Evolutionary conservation across 2,888 invertebrate genomes (phyloP), one percentile per base, ranked within the genome.

Genomic region (Belgica antarctica): DNA sequence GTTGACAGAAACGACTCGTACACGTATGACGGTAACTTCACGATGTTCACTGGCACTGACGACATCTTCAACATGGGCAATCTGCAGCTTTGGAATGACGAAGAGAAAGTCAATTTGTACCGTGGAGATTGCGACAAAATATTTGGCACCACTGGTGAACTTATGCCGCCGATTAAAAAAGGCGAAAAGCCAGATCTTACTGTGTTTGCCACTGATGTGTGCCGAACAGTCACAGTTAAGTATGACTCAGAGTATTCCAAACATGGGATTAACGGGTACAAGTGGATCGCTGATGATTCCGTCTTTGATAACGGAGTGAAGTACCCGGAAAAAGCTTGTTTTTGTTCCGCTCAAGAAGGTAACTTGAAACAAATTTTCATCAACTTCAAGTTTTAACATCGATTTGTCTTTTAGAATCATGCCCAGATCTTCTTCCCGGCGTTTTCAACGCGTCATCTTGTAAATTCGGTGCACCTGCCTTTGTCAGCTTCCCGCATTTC

Each of bases 401-500:
- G 75, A 82, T 0, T 80, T 4, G n/a, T 25, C n/a, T n/a, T n/a
- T n/a, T n/a, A n/a, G 76, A 75, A 31, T 15, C 28, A 8, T 86
- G 86, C 74, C 76, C 84, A 24, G 79, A 79, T 72, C 76, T 78
- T 46, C 80, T 79, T 0, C 12, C 81, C 25, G 92, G 92, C 4
- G 84, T 87, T 0, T 82, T 90, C 7, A 87, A 90, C 76, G 87
- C 92, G 73, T 88, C 89, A 0, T 77, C 78, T 27, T 92, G 92
- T 76, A 86, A 89, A 72, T 87, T 82, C 78, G 89, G 88, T 65
- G 90, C 93, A n/a, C 94, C 94, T 0, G 89, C 89, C 12, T 90
- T 88, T 78, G 84, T 92, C 24, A 89, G 91, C 0, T 86, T 87
- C 74, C 94, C 94, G 0, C 93, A 94, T 78, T 93, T 93, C 80